Conservation (phyloP, 2,888 invertebrate genomes). For the Gasteruption jaculator region DNA sequence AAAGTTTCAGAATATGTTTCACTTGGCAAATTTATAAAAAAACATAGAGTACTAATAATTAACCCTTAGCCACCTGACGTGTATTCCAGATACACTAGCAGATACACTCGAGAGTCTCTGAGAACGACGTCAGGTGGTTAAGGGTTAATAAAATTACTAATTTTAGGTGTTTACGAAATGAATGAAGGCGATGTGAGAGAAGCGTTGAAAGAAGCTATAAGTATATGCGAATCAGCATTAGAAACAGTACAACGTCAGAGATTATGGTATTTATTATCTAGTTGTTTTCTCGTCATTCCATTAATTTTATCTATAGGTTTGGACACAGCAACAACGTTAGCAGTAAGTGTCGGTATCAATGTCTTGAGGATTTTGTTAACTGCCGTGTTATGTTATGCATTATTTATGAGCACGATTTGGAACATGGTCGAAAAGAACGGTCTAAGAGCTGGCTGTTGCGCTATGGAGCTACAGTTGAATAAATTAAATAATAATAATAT, state of each 20-base stretch:
- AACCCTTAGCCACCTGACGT: conserved; percentile 4
- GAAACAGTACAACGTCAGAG: conserved; percentile 54
- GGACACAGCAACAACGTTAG: conserved; percentile 32
- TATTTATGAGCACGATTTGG: conserved; percentile 80
- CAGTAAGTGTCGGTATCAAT: conserved; percentile 53
- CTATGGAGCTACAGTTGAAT: conserved; percentile 59
- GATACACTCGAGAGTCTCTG: too few species aligned
- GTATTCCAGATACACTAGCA: too few species aligned
- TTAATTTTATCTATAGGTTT: conserved; percentile 41
- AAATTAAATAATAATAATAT: conserved; percentile 34
- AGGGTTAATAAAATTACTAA: too few species aligned
- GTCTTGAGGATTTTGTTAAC: conserved; percentile 62
- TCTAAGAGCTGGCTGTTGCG: conserved; percentile 68
- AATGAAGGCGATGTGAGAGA: conserved; percentile 33
- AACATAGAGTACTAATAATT: not conserved
- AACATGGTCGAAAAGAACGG: conserved; percentile 77
- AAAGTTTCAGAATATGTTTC: conserved; percentile 6
- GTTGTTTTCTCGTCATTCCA: conserved; percentile 54
- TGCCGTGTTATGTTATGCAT: conserved; percentile 62
- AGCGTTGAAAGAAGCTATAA: conserved; percentile 57
- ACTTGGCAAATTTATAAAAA: conserved; percentile 7
- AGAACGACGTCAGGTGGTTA: too few species aligned
- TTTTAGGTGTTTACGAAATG: conserved; percentile 30
- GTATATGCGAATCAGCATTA: conserved; percentile 59
- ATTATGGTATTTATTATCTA: conserved; percentile 55